These are phyloP conservation scores for Prochilodus magdalenae DNA, from an alignment of 2,113 vertebrate species.

Conservation along the genomic window DNA sequence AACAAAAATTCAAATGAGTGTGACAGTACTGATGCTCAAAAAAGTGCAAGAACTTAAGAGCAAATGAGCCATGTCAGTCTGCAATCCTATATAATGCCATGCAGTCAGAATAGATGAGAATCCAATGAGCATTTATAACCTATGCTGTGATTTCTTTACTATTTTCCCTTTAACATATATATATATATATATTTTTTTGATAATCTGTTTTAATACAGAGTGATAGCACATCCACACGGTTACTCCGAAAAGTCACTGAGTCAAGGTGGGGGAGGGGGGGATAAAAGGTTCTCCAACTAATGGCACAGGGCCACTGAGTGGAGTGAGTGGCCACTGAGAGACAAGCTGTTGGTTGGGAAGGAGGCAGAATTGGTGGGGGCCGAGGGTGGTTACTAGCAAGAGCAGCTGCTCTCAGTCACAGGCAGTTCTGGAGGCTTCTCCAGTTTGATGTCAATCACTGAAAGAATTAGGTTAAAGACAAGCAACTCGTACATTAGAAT, in stretches of 20 bases:
- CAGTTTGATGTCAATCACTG: conserved; percentile 93
- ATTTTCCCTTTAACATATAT: conserved; percentile 55
- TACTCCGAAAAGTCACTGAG: conserved; percentile 83
- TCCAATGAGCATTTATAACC: conserved; percentile 67
- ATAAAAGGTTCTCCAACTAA: conserved; percentile 72
- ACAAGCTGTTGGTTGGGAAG: conserved; percentile 75
- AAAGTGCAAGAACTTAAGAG: conserved; percentile 84
- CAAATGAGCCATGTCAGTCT: conserved; percentile 78
- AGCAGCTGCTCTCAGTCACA: conserved; percentile 89
- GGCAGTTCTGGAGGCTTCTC: conserved; percentile 88
- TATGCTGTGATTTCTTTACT: conserved; percentile 68
- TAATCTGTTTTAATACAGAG: conserved; percentile 77
- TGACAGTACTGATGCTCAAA: conserved; percentile 80
- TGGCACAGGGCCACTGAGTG: conserved; percentile 66
- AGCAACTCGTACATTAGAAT: neutral
- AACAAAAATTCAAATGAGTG: conserved; percentile 72
- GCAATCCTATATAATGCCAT: conserved; percentile 86
- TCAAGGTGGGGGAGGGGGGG: conserved; percentile 65
- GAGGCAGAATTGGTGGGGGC: conserved; percentile 61
- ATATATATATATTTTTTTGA: conserved; percentile 54
- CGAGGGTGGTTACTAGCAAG: conserved; percentile 80
- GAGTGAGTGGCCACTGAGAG: conserved; percentile 77
- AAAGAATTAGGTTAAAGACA: conserved; percentile 76
- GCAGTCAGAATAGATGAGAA: conserved; percentile 81
- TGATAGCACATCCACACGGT: conserved; percentile 82